Evolutionary conservation across 2,797 vertebrate genomes (phyloP).

Genomic region (Scleropages formosus): DNA sequence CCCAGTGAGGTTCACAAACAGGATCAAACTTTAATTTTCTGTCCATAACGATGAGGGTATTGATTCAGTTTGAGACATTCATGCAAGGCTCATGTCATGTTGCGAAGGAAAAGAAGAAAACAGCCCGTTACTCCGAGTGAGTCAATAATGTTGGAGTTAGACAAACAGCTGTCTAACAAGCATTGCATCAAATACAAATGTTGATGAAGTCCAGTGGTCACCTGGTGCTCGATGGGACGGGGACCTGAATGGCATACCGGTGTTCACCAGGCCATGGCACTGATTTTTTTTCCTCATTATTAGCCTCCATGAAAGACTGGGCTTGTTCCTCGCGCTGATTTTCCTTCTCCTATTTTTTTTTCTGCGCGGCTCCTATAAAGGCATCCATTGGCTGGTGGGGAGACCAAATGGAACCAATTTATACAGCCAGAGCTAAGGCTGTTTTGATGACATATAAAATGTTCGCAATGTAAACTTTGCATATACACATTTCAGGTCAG

Average conservation of each 20-base stretch:
- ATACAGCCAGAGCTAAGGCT: constrained; percentile 46
- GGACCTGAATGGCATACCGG: constrained; percentile 44
- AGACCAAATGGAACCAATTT: constrained; percentile 53
- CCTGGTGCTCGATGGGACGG: constrained; percentile 37
- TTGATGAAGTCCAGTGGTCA: constrained; percentile 5
- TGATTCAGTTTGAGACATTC: constrained; percentile 6
- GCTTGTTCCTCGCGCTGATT: constrained; percentile 34
- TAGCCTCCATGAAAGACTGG: constrained; percentile 34
- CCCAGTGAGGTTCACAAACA: background rate
- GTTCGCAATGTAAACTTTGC: constrained; percentile 47
- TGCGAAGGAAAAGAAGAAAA: constrained; percentile 22
- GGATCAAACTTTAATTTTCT: background rate
- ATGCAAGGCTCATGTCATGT: constrained; percentile 1
- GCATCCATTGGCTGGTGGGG: constrained; percentile 30
- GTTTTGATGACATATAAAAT: constrained; percentile 57
- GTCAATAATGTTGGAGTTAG: background rate
- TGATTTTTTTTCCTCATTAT: constrained; percentile 46
- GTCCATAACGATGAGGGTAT: background rate
- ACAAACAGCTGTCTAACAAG: background rate
- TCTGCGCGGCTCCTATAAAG: constrained; percentile 33
- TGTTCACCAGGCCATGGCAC: constrained; percentile 34
- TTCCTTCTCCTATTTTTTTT: constrained; percentile 35
- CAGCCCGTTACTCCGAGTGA: background rate
- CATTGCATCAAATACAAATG: too few species aligned
- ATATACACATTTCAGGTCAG: constrained; percentile 47